Percentiles rank a stretch among this genome's conserved stretches.
These are phyloP conservation scores for Drymodes brunneopygia DNA, from an alignment of 2,113 vertebrate species.

Conservation along the genomic window DNA sequence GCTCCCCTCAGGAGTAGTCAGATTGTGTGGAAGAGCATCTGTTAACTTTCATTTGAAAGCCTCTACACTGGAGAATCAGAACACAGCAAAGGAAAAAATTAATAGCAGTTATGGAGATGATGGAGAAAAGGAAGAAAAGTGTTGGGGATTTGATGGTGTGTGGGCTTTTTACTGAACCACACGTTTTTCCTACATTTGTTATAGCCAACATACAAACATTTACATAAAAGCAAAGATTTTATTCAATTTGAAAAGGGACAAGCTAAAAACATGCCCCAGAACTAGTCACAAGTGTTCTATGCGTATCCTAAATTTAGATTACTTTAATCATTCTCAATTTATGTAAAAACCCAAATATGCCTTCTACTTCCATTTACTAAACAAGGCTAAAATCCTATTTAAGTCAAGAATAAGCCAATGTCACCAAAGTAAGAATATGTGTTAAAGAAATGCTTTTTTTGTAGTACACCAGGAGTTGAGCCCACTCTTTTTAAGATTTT, in stretches of 20 bases:
- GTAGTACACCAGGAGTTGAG: background rate
- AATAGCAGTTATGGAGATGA: background rate
- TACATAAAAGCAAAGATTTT: background rate
- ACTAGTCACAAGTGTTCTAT: background rate
- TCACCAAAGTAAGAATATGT: background rate
- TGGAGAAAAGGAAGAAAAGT: background rate
- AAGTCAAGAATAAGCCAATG: background rate
- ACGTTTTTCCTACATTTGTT: background rate
- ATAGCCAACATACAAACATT: background rate
- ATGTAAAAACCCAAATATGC: background rate
- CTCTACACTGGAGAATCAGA: slow-evolving; percentile 11
- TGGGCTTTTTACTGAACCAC: background rate
- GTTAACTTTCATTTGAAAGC: slow-evolving; percentile 49
- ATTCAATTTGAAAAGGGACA: background rate
- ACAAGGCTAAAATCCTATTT: background rate
- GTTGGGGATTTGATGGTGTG: background rate
- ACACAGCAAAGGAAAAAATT: background rate
- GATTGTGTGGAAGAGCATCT: slow-evolving; percentile 37
- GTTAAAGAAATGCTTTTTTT: background rate
- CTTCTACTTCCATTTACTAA: background rate
- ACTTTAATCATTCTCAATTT: background rate
- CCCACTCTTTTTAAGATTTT: background rate
- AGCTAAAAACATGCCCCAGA: background rate
- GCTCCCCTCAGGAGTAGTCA: slow-evolving; percentile 41
- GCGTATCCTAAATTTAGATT: background rate